Evolutionary conservation across 2,888 invertebrate genomes (phyloP), one percentile per base, ranked within the genome.

Genomic region (Gastracanthus pulcherrimus): DNA sequence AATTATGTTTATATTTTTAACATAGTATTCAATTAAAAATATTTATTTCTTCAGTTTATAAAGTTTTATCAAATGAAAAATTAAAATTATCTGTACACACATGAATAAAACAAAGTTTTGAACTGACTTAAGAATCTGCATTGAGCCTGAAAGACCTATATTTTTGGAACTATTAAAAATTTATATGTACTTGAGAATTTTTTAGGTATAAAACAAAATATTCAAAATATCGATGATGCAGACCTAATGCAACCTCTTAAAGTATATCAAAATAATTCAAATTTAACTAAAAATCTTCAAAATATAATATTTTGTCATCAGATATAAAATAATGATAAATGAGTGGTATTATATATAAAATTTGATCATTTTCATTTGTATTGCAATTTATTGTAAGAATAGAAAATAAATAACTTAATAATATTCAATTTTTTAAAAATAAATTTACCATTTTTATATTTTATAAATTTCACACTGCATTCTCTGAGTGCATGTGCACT

Each of bases 401-500:
- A 74, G 45, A 81, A 71, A 81, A 80, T 82, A 82, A 82, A 80
- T 82, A 82, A 79, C 62, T 79, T 80, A 79, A 76, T 36, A 64
- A 19, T 80, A 72, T 70, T 64, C 19, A 51, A 66, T 55, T 72
- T 76, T 72, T 64, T 58, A 31, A 29, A 66, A 76, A 60, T 67
- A 82, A 80, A 72, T 71, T 19, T 70, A 81, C 74, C 19, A 64
- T n/a, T 48, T 51, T 58, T 60, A 71, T 71, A n/a, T 60, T 80
- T 69, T 38, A 76, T 80, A 72, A 70, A 69, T 55, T 66, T 74
- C 41, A 82, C 55, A 34, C 58, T 36, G 51, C 58, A 36, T 55
- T 70, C 31, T 62, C n/a, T 26, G 71, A 69, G 71, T 66, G 62
- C 23, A 38, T 26, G 38, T 69, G 51, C 51, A 78, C 71, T 55